These are phyloP conservation scores for Aethina tumida DNA, from an alignment of 1,140 invertebrate genomes.

Conservation along the genomic window DNA sequence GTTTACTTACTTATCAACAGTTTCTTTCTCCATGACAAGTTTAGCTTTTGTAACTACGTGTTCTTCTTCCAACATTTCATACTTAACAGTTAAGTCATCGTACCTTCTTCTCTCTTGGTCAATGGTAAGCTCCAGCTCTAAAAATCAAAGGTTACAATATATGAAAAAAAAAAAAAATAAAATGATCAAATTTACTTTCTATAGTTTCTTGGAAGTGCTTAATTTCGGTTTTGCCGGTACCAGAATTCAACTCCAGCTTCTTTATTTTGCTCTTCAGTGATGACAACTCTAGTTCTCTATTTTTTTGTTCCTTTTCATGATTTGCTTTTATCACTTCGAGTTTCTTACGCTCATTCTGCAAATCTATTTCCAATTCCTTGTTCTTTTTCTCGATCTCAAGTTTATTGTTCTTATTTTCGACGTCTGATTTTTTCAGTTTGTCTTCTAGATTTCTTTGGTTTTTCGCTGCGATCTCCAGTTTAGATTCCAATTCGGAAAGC, in stretches of 20 bases:
- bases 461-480: conserved; percentile 54
- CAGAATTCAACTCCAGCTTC: conserved; percentile 47
- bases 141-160: conserved; percentile 25
- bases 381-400: conserved; percentile 48
- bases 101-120: conserved; percentile 59
- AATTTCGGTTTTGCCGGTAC: conserved; percentile 50
- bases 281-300: conserved; percentile 54
- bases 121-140: conserved; percentile 57
- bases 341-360: conserved; percentile 55
- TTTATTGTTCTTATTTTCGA: conserved; percentile 43
- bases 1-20: conserved; percentile 43
- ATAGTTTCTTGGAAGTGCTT: conserved; percentile 57
- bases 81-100: conserved; percentile 68
- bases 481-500: conserved; percentile 42
- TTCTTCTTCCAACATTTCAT: conserved; percentile 74
- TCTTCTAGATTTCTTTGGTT: conserved; percentile 43
- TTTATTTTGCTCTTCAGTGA: conserved; percentile 53
- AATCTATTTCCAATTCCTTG: conserved; percentile 50
- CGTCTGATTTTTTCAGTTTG: conserved; percentile 42
- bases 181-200: conserved; percentile 43
- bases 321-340: conserved; percentile 49
- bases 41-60: conserved; percentile 68
- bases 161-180: conserved; percentile 15
- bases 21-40: conserved; percentile 67
- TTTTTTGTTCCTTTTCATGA: conserved; percentile 51